Evolutionary conservation across 2,797 vertebrate genomes (phyloP).

Genomic region (Artibeus jamaicensis): DNA sequence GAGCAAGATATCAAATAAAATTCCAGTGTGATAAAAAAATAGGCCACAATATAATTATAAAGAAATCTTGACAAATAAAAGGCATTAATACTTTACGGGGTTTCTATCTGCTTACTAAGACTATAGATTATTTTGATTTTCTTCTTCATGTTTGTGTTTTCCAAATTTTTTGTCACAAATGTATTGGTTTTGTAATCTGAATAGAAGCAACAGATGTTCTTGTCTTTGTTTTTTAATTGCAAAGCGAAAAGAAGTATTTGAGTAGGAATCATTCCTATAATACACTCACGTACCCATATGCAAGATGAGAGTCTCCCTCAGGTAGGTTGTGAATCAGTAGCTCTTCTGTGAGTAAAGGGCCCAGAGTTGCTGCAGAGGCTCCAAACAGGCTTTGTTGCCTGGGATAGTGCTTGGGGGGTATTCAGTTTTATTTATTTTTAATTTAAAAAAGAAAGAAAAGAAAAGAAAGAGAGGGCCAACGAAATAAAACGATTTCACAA

Average conservation of each 20-base stretch:
- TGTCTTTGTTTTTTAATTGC: background rate
- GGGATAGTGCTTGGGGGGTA: background rate
- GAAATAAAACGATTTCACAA: background rate
- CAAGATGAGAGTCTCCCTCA: background rate
- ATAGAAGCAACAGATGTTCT: background rate
- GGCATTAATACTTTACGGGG: background rate
- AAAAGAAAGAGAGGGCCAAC: background rate
- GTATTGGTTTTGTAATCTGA: background rate
- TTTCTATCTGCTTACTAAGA: background rate
- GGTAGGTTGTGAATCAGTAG: background rate
- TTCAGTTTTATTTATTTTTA: background rate
- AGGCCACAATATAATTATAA: constrained; percentile 17
- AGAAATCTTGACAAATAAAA: constrained; percentile 6
- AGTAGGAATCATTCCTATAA: background rate
- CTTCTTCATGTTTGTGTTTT: constrained; percentile 24
- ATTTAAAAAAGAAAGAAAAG: background rate
- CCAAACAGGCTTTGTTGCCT: background rate
- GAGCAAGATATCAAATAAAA: constrained; percentile 19
- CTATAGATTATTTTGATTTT: constrained; percentile 37
- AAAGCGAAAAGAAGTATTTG: background rate
- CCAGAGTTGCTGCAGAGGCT: background rate
- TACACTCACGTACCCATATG: background rate
- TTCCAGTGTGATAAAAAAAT: constrained; percentile 25
- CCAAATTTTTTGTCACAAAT: background rate
- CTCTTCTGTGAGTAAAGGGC: constrained; percentile 24